A percentile compares a stretch with the other conserved stretches of the same genome.
These are phyloP conservation scores for Dryadula phaetusa DNA, from an alignment of 2,888 invertebrate species.

Conservation along the genomic window DNA sequence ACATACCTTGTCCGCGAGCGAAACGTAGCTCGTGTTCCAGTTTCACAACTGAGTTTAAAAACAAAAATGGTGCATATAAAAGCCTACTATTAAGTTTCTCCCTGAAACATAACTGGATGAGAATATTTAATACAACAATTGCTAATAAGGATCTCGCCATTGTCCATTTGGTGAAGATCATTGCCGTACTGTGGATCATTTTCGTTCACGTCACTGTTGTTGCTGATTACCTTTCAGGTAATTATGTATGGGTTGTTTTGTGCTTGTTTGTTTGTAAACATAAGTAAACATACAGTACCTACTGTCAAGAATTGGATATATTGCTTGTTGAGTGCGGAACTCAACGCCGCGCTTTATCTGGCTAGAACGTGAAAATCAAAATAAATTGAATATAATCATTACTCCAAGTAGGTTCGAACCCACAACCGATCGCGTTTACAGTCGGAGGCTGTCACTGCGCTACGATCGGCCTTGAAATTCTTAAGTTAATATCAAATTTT, in stretches of 20 bases:
- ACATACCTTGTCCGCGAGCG: conserved; percentile 63
- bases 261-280: no score
- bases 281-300: neutral
- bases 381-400: neutral
- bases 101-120: conserved; percentile 68
- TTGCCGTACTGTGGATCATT: conserved; percentile 87
- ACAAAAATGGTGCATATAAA: conserved; percentile 58
- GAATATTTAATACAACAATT: conserved; percentile 74
- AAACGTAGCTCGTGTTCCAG: conserved; percentile 69
- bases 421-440: no score
- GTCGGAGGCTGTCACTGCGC: no score
- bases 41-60: conserved; percentile 61
- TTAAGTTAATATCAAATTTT: no score
- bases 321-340: no score
- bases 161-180: conserved; percentile 86
- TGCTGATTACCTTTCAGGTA: conserved; percentile 87
- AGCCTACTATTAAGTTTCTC: conserved; percentile 74
- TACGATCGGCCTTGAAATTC: no score
- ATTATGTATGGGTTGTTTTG: conserved; percentile 4
- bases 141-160: conserved; percentile 80
- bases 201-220: conserved; percentile 86
- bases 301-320: no score
- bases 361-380: neutral
- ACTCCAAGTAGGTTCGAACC: no score
- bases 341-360: neutral